Base-by-base conservation (phyloP, 2,888 invertebrate genomes). In the Nomada ferruginata region DNA sequence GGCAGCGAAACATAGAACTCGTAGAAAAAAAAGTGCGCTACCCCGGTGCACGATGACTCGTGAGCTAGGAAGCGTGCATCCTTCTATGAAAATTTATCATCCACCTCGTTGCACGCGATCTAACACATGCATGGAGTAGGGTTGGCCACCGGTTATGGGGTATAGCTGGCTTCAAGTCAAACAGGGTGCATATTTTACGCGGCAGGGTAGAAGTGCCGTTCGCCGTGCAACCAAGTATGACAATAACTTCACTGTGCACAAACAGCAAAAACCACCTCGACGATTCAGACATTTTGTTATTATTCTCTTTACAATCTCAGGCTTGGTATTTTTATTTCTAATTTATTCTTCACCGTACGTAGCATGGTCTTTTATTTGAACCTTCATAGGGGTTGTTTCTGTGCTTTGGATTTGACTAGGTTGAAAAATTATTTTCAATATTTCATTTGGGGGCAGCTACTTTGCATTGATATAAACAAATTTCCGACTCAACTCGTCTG, bases 101-200 rank as follows among this genome's bases (percentile, higher is more conserved):
- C 69, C 47, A 23, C 57, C 75, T 60, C 59, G 66, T 72, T 70
- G 64, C 60, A 44, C 66, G 66, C 29, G 60, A 26, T 26, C 60
- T 44, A 52, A 60, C 23, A 23, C 77, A 68, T 60, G 63, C 52
- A 50, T 65, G 61, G 69, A 65, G 79, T 69, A 83, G 77, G 73
- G 76, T 81, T 73, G 81, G 87, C 83, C 79, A 86, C 83, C 84
- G 87, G 87, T 83, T 85, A 88, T 78, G 89, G 84, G 90, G 89
- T 89, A 88, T 89, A 89, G 89, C 90, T 92, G 93, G 92, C 92
- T 91, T 86, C 83, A 89, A 92, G 91, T 93, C 92, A 93, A 93
- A 92, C 91, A 87, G 90, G 91, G 90, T 92, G 91, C 89, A 92
- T 93, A 92, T 93, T 93, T 92, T 90, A 92, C 91, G 90, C 89